Evolutionary conservation across 2,113 vertebrate genomes (phyloP), one percentile per base, ranked within the genome.

Genomic region (Cebidichthys violaceus): DNA sequence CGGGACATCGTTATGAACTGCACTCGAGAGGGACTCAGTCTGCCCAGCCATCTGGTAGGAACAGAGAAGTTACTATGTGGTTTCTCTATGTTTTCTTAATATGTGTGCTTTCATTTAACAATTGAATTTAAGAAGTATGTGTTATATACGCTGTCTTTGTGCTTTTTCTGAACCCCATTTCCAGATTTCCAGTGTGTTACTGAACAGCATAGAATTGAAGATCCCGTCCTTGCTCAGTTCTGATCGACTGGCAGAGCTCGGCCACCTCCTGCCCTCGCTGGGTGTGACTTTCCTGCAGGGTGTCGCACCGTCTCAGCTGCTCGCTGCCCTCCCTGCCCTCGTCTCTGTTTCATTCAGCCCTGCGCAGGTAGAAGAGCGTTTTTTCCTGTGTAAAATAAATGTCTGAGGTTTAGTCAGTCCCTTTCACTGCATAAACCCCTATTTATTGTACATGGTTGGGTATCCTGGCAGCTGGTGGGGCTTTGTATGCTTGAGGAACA

Each of bases 1-100:
- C 92, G 88, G 81, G 88, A 90, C 45, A 91, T 83, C 7, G 47
- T 96, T n/a, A 82, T 90, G 77, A 91, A 86, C 43, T 96, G 96
- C 69, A 82, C 89, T 1, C 79, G 64, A 0, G 75, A 86, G 18
- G 91, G 94, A 22, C 67, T 82, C 54, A 79, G 39, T 24, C 70
- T 95, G 27, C 90, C 95, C 50, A 95, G 94, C 54, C 66, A 82
- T 20, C 87, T 95, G 94, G 96, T 96, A 69, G 82, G 74, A 85
- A 45, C 45, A 27, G 0, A 71, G 2, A 41, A 4, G 9, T 60
- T 24, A 0, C 60, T 11, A 6, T 45, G 4, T 6, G 8, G 0
- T 27, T 39, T 52, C 0, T 43, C 73, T 15, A 18, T 18, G 2
- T 71, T 66, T 75, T 52, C 24, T 50, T 22, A 18, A 20, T 6